A percentile compares a stretch with the other conserved stretches of the same genome.
Conservation (phyloP, 2,797 vertebrate species). For the Esox lucius region DNA sequence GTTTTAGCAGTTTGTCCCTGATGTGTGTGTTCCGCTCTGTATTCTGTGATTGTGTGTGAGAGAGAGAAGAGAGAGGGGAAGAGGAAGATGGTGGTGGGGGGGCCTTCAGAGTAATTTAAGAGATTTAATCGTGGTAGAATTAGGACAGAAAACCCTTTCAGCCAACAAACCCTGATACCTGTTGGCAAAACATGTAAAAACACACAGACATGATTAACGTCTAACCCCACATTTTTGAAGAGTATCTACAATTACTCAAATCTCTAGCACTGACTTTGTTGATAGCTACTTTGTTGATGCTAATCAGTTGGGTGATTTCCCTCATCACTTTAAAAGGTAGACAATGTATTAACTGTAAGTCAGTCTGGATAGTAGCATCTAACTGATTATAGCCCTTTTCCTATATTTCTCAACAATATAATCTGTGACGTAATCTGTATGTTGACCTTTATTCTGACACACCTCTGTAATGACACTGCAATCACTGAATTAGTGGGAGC, state of each 20-base stretch:
- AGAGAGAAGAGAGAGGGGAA: neutral
- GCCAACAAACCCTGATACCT: neutral
- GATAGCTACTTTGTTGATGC: no score
- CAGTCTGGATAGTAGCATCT: no score
- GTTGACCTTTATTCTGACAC: neutral
- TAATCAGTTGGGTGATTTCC: no score
- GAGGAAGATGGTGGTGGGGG: neutral
- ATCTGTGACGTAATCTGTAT: neutral
- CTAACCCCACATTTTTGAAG: no score
- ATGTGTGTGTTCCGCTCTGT: constrained; percentile 16
- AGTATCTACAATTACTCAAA: no score
- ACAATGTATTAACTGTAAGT: no score
- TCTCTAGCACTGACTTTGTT: no score
- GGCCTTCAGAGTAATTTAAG: constrained; percentile 15
- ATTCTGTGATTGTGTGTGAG: neutral
- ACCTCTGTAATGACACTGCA: neutral
- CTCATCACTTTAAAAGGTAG: no score
- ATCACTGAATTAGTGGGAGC: neutral
- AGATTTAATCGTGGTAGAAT: constrained; percentile 4
- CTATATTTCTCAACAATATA: neutral
- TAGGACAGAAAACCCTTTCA: constrained; percentile 19
- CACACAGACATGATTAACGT: neutral
- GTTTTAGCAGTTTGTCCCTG: constrained; percentile 34
- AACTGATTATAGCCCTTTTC: no score
- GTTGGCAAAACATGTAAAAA: neutral